phyloP scores from a whole-genome alignment of 2,888 invertebrate species.

The Deilephila elpenor region DNA sequence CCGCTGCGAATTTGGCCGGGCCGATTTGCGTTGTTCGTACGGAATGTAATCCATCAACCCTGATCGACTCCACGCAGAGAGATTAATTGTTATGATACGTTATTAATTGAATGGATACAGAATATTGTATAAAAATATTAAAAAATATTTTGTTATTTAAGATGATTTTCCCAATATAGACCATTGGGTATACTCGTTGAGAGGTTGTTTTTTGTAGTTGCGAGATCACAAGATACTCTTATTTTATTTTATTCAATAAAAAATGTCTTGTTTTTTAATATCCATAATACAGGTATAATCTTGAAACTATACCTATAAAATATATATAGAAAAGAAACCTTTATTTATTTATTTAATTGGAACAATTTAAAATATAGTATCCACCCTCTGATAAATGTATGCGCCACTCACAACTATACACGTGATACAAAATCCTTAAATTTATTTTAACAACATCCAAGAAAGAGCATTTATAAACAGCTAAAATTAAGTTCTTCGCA shows the following conservation, averaged over 20 bases:
- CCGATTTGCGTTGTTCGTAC: slow-evolving; percentile 20
- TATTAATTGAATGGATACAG: slow-evolving; percentile 22
- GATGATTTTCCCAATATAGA: neutral
- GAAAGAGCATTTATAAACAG: neutral
- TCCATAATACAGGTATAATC: no score
- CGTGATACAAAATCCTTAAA: no score
- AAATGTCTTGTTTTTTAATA: no score
- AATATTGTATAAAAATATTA: neutral
- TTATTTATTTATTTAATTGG: no score
- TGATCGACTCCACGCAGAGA: slow-evolving; percentile 24
- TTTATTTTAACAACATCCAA: neutral
- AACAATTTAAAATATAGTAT: no score
- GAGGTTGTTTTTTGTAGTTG: no score
- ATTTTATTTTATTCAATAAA: no score
- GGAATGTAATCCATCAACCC: slow-evolving; percentile 21
- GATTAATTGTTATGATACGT: slow-evolving; percentile 32
- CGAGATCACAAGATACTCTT: no score
- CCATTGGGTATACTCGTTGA: neutral
- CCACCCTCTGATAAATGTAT: no score
- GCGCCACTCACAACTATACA: no score
- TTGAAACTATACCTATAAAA: no score
- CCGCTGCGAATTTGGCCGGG: slow-evolving; percentile 14
- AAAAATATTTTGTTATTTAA: neutral
- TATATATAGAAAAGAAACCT: no score
- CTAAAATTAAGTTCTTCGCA: slow-evolving; percentile 1